Evolutionary conservation across 2,888 invertebrate genomes (phyloP).

Genomic region (Ornithoptera alexandrae): DNA sequence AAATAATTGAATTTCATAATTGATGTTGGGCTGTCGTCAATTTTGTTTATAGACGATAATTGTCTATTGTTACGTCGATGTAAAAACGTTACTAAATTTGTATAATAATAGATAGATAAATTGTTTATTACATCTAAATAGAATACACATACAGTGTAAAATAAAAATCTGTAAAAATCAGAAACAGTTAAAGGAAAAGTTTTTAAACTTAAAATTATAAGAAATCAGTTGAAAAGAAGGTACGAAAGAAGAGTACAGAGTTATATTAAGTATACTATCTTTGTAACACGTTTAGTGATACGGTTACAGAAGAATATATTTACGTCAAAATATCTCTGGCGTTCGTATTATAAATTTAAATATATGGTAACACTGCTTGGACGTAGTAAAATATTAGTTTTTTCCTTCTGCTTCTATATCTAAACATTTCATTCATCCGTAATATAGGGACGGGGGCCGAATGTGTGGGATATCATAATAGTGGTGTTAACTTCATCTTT

Average conservation of each 20-base stretch:
- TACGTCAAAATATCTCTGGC: background rate
- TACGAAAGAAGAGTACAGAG: too few relatives aligned
- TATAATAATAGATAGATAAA: too few relatives aligned
- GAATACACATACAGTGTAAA: too few relatives aligned
- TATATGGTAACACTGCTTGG: background rate
- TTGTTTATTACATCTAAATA: too few relatives aligned
- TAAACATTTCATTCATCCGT: conserved; percentile 16
- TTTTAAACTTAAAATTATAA: too few relatives aligned
- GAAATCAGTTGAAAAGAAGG: too few relatives aligned
- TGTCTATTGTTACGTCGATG: background rate
- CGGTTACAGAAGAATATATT: too few relatives aligned
- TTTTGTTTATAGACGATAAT: background rate
- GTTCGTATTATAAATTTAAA: background rate
- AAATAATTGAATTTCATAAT: background rate
- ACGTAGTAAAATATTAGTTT: background rate
- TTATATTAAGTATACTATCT: too few relatives aligned
- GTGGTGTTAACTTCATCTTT: conserved; percentile 19
- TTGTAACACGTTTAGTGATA: too few relatives aligned
- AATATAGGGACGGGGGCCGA: conserved; percentile 7
- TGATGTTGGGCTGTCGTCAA: background rate
- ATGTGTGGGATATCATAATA: conserved; percentile 24
- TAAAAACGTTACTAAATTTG: too few relatives aligned
- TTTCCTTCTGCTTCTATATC: background rate
- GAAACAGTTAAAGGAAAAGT: too few relatives aligned
- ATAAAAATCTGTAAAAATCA: too few relatives aligned